A percentile compares a stretch with the other conserved stretches of the same genome.
phyloP scores from a whole-genome alignment of 1,140 invertebrate species.

The Pseudomyrmex cubaensis region DNA sequence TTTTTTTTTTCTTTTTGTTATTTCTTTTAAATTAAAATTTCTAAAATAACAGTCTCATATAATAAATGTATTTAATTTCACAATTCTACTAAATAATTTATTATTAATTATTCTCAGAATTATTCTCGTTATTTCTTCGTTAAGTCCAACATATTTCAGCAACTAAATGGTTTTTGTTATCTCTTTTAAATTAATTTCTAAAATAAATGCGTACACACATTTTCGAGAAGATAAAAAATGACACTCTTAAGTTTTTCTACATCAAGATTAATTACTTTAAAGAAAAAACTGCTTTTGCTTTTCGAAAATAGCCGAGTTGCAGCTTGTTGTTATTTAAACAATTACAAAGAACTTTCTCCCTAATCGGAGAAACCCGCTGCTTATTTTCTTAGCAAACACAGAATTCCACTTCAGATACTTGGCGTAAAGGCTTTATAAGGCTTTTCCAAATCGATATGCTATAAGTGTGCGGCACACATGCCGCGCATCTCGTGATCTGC shows the following conservation, averaged over 20 bases:
- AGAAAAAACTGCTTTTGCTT: background rate
- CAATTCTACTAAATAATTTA: too few species aligned
- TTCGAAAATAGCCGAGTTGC: background rate
- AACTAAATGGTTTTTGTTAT: background rate
- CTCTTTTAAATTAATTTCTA: too few species aligned
- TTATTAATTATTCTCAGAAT: background rate
- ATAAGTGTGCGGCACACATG: too few species aligned
- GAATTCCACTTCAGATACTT: conserved; percentile 31
- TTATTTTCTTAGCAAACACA: conserved; percentile 1
- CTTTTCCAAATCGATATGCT: conserved; percentile 6
- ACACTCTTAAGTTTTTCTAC: conserved; percentile 13
- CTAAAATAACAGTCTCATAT: too few species aligned
- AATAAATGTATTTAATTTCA: background rate
- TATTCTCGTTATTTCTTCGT: too few species aligned
- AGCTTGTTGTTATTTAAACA: too few species aligned
- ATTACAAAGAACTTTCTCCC: conserved; percentile 13
- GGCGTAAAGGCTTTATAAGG: background rate
- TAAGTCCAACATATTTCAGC: too few species aligned
- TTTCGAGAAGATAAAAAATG: background rate
- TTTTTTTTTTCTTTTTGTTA: background rate
- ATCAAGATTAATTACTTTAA: background rate
- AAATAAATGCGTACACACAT: too few species aligned
- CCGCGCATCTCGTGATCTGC: background rate
- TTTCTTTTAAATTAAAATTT: background rate
- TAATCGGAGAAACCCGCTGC: background rate